Conservation (phyloP, 2,888 invertebrate species). For the Neelides folsomi region DNA sequence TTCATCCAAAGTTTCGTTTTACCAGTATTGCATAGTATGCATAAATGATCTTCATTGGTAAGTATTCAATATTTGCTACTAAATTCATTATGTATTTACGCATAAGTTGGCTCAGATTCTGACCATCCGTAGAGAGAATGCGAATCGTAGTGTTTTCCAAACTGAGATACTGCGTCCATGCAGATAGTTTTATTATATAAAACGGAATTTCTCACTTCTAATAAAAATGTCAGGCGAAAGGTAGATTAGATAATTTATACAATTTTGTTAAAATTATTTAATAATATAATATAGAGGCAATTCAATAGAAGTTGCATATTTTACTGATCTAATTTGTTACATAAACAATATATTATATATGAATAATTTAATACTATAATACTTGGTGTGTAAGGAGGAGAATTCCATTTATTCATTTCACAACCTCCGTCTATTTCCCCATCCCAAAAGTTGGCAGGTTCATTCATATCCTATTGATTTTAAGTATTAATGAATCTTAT, state of each 20-base stretch:
- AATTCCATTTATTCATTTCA: conserved; percentile 45
- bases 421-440: conserved; percentile 49
- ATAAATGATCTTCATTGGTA: too few relatives aligned
- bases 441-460: conserved; percentile 64
- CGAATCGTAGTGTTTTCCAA: conserved; percentile 57
- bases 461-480: conserved; percentile 63
- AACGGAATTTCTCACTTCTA: too few relatives aligned
- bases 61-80: not conserved
- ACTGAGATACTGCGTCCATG: conserved; percentile 35
- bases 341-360: not conserved
- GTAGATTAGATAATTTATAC: too few relatives aligned
- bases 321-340: not conserved
- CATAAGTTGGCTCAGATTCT: conserved; percentile 33
- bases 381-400: conserved; percentile 54
- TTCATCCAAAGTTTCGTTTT: too few relatives aligned
- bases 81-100: conserved; percentile 36
- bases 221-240: too few relatives aligned
- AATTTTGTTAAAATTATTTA: too few relatives aligned
- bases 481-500: conserved; percentile 5
- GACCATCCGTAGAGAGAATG: conserved; percentile 59
- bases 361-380: conserved; percentile 34
- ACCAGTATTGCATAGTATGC: too few relatives aligned
- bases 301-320: too few relatives aligned
- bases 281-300: too few relatives aligned
- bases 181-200: conserved; percentile 38